Base-by-base conservation (phyloP, 2,113 vertebrate genomes). In the Oreotrochilus melanogaster region DNA sequence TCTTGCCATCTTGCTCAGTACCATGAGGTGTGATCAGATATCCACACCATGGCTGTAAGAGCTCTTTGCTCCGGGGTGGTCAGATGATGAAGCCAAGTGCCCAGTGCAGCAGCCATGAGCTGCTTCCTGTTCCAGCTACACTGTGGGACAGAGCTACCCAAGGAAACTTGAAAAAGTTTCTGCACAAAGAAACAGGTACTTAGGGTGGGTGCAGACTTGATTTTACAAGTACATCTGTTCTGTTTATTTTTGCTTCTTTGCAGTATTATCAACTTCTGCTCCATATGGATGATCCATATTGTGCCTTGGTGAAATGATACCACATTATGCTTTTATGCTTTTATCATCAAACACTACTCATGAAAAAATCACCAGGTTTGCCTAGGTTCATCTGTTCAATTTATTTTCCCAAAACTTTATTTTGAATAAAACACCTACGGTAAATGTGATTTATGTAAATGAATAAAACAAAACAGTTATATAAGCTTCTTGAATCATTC, bases 331-430 rank as follows among this genome's bases (percentile, higher is more conserved):
- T 98, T 98, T 98, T 97, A 97, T 97, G 97, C 97, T 96, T 98
- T 98, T 98, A 98, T 98, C 98, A 98, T 98, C 98, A 98, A 98
- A 98, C 98, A 98, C 97, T 98, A 93, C 98, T 97, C 97, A 96
- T 96, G 97, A 97, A 98, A 98, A 98, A 98, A 98, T 97, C 96
- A 95, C 98, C 97, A 98, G 98, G 98, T 98, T 98, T 98, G 97
- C 97, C 95, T 98, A 96, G 97, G 97, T 98, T 98, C 98, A 97
- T 98, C 98, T 98, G 98, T 98, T 98, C 98, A 96, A 96, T 98
- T 98, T 97, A 98, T 97, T 98, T 98, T 97, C 95, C 97, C 96
- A 97, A 97, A 98, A 98, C 96, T 98, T 98, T 98, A 98, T 98
- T 98, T 98, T 98, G 98, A 98, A 98, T 98, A 98, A 98, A 98